These are phyloP conservation scores for Phaenicophaeus curvirostris DNA, from an alignment of 2,797 vertebrate species.

Conservation along the genomic window DNA sequence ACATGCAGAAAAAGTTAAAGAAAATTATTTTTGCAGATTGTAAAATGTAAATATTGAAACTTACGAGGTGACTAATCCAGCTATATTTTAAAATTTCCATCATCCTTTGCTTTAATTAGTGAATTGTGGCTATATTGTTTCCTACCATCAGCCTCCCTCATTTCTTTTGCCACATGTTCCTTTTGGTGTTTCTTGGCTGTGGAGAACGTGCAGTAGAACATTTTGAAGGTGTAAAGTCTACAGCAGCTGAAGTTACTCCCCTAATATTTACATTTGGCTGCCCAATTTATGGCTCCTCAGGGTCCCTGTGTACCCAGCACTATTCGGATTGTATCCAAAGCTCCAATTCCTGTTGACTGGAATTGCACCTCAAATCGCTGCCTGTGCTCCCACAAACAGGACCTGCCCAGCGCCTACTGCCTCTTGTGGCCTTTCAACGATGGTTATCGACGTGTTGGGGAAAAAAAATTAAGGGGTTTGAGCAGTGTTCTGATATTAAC, in stretches of 20 bases:
- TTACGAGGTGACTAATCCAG: neutral
- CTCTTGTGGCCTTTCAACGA: neutral
- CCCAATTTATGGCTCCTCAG: neutral
- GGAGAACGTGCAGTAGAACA: neutral
- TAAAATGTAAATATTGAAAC: neutral
- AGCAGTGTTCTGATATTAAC: neutral
- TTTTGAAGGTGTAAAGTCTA: neutral
- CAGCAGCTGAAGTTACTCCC: neutral
- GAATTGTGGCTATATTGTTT: neutral
- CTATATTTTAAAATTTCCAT: neutral
- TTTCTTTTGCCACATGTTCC: neutral
- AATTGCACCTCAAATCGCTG: neutral
- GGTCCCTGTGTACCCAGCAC: neutral
- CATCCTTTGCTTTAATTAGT: neutral
- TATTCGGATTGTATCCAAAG: neutral
- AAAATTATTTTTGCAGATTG: conserved; percentile 10
- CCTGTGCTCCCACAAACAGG: neutral
- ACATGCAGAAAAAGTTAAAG: neutral
- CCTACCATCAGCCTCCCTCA: neutral
- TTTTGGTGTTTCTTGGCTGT: neutral
- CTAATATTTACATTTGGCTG: neutral
- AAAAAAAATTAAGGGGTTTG: fast-evolving
- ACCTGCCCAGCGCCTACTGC: neutral
- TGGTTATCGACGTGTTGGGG: neutral
- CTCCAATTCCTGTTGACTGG: neutral